Conservation (phyloP, 2,888 invertebrate genomes). For the Apoda limacodes region DNA sequence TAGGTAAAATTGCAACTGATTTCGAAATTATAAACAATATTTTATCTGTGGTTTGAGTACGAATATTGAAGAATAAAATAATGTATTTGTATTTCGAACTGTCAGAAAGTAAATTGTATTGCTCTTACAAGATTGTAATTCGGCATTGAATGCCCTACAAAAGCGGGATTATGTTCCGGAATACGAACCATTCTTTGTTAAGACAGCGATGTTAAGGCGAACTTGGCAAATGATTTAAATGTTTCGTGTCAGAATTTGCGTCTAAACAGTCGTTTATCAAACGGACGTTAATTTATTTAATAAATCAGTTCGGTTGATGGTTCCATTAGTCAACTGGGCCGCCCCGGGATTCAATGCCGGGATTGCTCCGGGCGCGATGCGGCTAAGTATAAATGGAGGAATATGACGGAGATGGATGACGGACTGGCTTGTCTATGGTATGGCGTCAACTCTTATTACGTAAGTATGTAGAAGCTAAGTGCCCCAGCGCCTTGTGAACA, state of each 20-base stretch:
- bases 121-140: not conserved
- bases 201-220: too few species aligned
- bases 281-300: conserved; percentile 56
- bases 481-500: too few species aligned
- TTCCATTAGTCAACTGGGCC: conserved; percentile 47
- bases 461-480: too few species aligned
- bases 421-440: conserved; percentile 22
- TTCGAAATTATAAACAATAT: too few species aligned
- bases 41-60: too few species aligned
- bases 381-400: conserved; percentile 42
- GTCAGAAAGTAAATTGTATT: conserved; percentile 26
- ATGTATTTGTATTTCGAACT: conserved; percentile 30
- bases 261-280: conserved; percentile 48
- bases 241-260: too few species aligned
- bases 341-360: conserved; percentile 37
- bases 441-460: too few species aligned
- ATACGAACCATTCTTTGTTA: conserved; percentile 20
- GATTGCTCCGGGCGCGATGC: conserved; percentile 32
- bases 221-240: too few species aligned
- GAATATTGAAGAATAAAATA: too few species aligned
- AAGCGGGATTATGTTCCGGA: conserved; percentile 28
- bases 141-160: too few species aligned
- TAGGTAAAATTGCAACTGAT: too few species aligned
- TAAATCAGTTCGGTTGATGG: conserved; percentile 51
- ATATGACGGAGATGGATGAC: conserved; percentile 56